Evolutionary conservation across 2,113 vertebrate genomes (phyloP), one percentile per base, ranked within the genome.

Genomic region (Platycercus adscitus): DNA sequence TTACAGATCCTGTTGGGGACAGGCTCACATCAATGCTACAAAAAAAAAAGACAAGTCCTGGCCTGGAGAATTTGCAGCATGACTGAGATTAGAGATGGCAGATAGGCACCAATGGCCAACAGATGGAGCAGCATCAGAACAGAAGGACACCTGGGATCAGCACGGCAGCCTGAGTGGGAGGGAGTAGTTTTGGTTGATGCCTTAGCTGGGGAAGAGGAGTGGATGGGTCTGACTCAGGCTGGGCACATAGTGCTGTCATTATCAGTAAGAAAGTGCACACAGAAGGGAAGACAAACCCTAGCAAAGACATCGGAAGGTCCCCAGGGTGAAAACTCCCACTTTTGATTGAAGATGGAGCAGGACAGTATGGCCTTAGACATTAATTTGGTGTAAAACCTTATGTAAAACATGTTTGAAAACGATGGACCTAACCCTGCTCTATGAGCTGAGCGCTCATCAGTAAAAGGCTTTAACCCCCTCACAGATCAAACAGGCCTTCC

Each of bases 391-490:
- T 0, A 65, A 91, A 52, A 10, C 9, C 5, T 3, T 47, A 46
- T 4, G 31, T 78, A 87, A 91, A 84, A 81, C 8, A 16, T 2
- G 0, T 75, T 88, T 58, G n/a, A 70, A 75, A 81, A 79, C 25
- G 7, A 41, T 4, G 35, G 55, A 68, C 18, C 53, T 44, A 65
- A 26, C 31, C 14, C 46, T 26, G 11, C 5, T 31, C 25, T 91
- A 39, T 41, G 37, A 89, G 55, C 81, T 26, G 11, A 56, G 28
- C 7, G 8, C 50, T 70, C 17, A 24, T 49, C 0, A 0, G 0
- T 49, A 21, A 73, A 39, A 88, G 13, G 49, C 31, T 87, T 87
- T 78, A 72, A 75, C 24, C 12, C 5, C 1, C 31, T 68, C 7
- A 24, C 39, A 70, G 23, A 53, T 81, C 39, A 24, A 28, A 86